Base-by-base conservation (phyloP, 2,888 invertebrate species). In the Drosophila lacicola region DNA sequence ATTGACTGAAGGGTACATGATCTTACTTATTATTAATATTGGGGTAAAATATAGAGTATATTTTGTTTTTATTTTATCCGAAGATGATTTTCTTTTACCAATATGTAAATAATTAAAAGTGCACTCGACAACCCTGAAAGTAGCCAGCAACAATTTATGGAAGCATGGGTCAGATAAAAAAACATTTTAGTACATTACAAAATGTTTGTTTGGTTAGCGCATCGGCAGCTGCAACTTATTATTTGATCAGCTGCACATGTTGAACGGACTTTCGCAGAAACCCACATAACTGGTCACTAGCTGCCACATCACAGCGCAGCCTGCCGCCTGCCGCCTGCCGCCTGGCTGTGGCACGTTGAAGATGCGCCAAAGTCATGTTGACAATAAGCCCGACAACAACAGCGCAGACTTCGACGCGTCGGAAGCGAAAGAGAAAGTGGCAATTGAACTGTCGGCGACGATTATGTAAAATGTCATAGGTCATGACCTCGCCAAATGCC, bases 391-490 rank as follows among this genome's bases (percentile, higher is more conserved):
- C 44, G 42, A 55, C 17, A 6, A 11, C 21, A 29, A 41, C 39
- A 33, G 4, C 49, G 17, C 37, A 41, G 51, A 45, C 55, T 9
- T n/a, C 21, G 50, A 53, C 33, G 41, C 46, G 46, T 37, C 58
- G 74, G 76, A 74, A 74, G 72, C 74, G 61, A 75, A 79, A 83
- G 81, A 60, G 78, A 80, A 80, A 83, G 81, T 55, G 69, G 34
- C 69, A 42, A 78, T 51, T 67, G 70, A 58, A 45, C 46, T 60
- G 51, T 39, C 34, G 36, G 13, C 39, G 51, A 36, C 39, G 60
- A 71, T 82, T 82, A 82, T 61, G 42, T 75, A 80, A 83, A 80
- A 83, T 80, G 73, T 71, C 78, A 82, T 80, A 83, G 64, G 78
- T 70, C 81, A 61, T 36, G 68, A 64, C 68, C 53, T 62, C 64